A percentile compares a stretch with the other conserved stretches of the same genome.
These are phyloP conservation scores for Spodoptera littoralis DNA, from an alignment of 2,888 invertebrate species.

Conservation along the genomic window DNA sequence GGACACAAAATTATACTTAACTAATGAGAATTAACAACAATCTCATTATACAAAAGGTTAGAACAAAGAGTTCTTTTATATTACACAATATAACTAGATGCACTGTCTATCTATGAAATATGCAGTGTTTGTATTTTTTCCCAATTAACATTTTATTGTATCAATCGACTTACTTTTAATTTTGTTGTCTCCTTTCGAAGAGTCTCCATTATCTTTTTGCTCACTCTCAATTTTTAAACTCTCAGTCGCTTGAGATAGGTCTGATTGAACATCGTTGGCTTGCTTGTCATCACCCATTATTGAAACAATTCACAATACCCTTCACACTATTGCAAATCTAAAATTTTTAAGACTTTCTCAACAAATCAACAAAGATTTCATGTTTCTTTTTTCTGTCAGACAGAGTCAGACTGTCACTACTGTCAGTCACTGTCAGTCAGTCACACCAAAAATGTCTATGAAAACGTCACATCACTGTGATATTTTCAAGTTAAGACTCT, in stretches of 20 bases:
- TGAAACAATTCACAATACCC: background rate
- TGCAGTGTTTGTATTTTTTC: background rate
- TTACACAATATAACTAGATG: too few relatives aligned
- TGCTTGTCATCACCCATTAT: conserved; percentile 78
- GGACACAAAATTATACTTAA: too few relatives aligned
- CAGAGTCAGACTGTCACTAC: too few relatives aligned
- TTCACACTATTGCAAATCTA: too few relatives aligned
- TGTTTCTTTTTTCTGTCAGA: background rate
- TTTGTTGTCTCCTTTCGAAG: conserved; percentile 79
- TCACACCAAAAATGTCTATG: too few relatives aligned
- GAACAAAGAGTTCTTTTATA: too few relatives aligned
- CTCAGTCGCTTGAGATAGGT: conserved; percentile 68
- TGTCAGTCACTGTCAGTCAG: too few relatives aligned
- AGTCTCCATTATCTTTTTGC: conserved; percentile 76
- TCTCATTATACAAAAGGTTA: too few relatives aligned
- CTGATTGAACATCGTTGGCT: conserved; percentile 65
- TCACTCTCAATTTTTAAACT: conserved; percentile 72
- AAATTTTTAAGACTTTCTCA: background rate
- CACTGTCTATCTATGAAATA: too few relatives aligned
- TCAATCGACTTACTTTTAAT: conserved; percentile 75
- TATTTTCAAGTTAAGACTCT: too few relatives aligned
- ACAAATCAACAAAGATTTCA: conserved; percentile 22
- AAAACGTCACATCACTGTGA: too few relatives aligned
- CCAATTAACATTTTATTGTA: background rate
- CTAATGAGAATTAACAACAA: too few relatives aligned